phyloP scores from a whole-genome alignment of 2,113 vertebrate species.

The Enhydra lutris region DNA sequence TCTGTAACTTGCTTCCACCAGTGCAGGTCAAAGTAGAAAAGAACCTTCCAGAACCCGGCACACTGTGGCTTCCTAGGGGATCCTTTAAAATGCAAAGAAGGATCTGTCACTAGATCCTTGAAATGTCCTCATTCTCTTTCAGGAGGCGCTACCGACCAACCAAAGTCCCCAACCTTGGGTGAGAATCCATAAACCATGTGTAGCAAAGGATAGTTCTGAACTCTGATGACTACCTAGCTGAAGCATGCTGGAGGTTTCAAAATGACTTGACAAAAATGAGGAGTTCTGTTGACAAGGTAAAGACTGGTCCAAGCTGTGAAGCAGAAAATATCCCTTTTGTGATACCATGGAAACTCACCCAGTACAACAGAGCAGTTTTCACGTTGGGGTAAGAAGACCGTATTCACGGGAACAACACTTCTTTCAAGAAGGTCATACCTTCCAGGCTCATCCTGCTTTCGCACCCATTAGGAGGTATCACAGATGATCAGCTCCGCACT shows the following conservation, averaged over 20 bases:
- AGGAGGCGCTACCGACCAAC: not conserved
- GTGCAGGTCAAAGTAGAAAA: not conserved
- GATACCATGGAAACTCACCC: not conserved
- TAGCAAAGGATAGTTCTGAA: not conserved
- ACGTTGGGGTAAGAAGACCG: not conserved
- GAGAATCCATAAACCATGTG: rapidly evolving
- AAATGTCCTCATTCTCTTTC: not conserved
- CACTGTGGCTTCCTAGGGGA: not conserved
- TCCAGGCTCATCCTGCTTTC: not conserved
- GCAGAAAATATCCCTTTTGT: not conserved
- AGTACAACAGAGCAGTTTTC: not conserved
- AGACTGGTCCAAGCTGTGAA: not conserved
- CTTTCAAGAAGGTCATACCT: not conserved
- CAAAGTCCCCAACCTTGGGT: not conserved
- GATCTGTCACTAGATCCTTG: not conserved
- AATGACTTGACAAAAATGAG: not conserved
- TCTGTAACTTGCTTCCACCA: not conserved
- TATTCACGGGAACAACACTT: not conserved
- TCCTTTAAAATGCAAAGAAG: not conserved
- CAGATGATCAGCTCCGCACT: not conserved
- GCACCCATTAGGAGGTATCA: rapidly evolving
- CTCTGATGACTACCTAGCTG: no score
- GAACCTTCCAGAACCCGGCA: not conserved
- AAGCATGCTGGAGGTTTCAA: not conserved
- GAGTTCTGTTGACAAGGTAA: not conserved